Conservation (phyloP, 1,140 invertebrate species). For the Musca vetustissima region DNA sequence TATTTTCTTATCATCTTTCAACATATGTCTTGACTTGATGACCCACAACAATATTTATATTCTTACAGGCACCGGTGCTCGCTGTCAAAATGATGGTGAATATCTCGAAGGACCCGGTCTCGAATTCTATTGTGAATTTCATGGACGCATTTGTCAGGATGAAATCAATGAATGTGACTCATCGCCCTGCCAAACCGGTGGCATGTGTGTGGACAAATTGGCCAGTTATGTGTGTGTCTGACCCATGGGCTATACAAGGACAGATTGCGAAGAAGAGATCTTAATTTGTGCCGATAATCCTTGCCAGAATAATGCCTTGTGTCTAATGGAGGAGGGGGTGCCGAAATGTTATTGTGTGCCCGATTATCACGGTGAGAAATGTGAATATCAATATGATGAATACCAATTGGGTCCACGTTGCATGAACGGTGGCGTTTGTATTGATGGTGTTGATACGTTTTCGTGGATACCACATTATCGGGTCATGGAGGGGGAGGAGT, state of each 20-base stretch:
- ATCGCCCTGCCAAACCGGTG: constrained; percentile 81
- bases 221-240: constrained; percentile 86
- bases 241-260: constrained; percentile 80
- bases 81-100: constrained; percentile 77
- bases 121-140: constrained; percentile 77
- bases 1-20: too few species aligned
- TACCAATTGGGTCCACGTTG: constrained; percentile 77
- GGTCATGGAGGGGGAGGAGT: constrained; percentile 25
- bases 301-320: constrained; percentile 79
- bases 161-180: constrained; percentile 81
- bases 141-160: constrained; percentile 72
- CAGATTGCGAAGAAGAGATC: constrained; percentile 78
- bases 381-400: constrained; percentile 86
- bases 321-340: constrained; percentile 73
- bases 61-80: constrained; percentile 57
- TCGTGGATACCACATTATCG: constrained; percentile 56
- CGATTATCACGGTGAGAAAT: constrained; percentile 84
- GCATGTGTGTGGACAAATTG: constrained; percentile 77
- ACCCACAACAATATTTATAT: too few species aligned
- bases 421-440: constrained; percentile 81
- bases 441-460: constrained; percentile 81
- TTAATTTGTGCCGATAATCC: constrained; percentile 74
- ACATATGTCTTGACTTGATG: too few species aligned
- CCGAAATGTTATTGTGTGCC: constrained; percentile 84
- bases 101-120: constrained; percentile 80